Evolutionary conservation across 2,888 invertebrate genomes (phyloP), one percentile per base, ranked within the genome.

Genomic region (Autographa gamma): DNA sequence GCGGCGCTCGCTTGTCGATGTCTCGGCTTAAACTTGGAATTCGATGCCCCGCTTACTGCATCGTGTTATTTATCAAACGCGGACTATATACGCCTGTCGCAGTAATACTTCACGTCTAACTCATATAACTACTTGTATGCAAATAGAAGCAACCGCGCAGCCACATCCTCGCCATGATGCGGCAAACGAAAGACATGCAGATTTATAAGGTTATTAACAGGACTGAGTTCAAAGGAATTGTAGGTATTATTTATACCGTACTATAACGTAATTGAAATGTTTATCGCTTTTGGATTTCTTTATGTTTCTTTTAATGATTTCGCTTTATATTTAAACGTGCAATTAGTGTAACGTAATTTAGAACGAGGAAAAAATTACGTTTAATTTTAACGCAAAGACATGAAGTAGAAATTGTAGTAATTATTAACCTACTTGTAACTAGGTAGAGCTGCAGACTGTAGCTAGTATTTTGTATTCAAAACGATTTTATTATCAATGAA

Each of bases 21-120:
- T 88, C 86, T 89, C 81, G 79, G 80, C 81, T 83, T 86, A 77
- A 90, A 92, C 89, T 90, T 89, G 83, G 80, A 84, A 89, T 84
- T 86, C 82, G 85, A 86, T 84, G 86, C 87, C 71, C 59, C 59
- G 71, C 63, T 70, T 58, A 54, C 59, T 81, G 83, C 81, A 83
- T 82, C 84, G 70, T 60, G 73, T 73, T 81, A 81, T 81, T 73
- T 84, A 73, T 81, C 75, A 80, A 82, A 79, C 72, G 74, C 71
- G 75, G 75, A 81, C 79, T 81, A 76, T 74, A 79, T 81, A 77
- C 74, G 76, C 38, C 52, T 67, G 60, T 60, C 64, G 18, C 38
- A 64, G 59, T 34, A 63, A 18, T 61, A 66, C 66, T 59, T 41
- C 62, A 38, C 19, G 60, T 62, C 56, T 61, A 66, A 60, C 66